These are phyloP conservation scores for Tokudaia tokunoshimensis DNA, from an alignment of 2,797 vertebrate species.

Conservation along the genomic window DNA sequence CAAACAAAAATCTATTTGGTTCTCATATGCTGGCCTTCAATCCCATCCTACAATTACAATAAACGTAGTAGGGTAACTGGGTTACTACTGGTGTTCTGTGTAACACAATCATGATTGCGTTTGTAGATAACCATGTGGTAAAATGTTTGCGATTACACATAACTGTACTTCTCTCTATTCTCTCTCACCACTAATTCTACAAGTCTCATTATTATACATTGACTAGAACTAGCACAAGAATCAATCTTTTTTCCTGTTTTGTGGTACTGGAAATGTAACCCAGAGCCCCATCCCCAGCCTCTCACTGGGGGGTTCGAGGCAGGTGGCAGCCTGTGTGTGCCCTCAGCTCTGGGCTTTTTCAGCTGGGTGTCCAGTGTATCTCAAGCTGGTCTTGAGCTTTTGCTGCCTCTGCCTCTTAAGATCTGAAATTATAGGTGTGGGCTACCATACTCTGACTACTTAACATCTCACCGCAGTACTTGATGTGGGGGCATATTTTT, in stretches of 20 bases:
- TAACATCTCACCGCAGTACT: background rate
- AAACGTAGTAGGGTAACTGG: background rate
- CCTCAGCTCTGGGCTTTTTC: background rate
- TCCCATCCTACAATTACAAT: background rate
- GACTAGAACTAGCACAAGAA: background rate
- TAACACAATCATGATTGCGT: background rate
- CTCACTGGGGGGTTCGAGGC: background rate
- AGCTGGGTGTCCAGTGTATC: background rate
- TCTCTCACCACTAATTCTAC: background rate
- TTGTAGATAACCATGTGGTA: background rate
- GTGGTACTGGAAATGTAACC: background rate
- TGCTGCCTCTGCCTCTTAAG: background rate
- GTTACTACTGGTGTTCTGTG: background rate
- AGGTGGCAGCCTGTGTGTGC: background rate
- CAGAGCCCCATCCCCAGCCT: background rate
- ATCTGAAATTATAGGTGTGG: background rate
- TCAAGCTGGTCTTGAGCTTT: background rate
- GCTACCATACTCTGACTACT: too few relatives aligned
- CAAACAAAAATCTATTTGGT: background rate
- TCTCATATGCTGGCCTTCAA: background rate
- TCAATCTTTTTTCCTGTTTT: background rate
- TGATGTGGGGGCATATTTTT: background rate
- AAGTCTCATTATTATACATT: background rate
- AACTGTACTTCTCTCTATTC: background rate
- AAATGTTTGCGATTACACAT: background rate